Evolutionary conservation across 2,888 invertebrate genomes (phyloP), one percentile per base, ranked within the genome.

Genomic region (Mechanitis mazaeus): DNA sequence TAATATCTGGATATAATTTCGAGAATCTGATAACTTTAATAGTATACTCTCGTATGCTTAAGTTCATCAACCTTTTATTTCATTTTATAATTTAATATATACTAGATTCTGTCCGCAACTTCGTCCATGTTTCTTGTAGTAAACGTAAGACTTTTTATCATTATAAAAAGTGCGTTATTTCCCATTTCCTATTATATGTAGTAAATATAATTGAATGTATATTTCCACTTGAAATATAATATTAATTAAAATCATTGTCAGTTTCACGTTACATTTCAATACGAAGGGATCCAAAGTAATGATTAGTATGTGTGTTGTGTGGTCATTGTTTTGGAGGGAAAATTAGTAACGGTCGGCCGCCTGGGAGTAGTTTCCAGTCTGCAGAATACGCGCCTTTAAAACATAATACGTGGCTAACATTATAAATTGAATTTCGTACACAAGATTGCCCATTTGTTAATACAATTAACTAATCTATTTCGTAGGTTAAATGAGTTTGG

Each of bases 291-390:
- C 58, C 20, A 46, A 38, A 50, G 58, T 64, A 62, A 66, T 60
- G 60, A 64, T 64, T 66, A 66, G 59, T 64, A 64, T 64, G 57
- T 66, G 56, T 61, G 58, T 50, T 58, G 61, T 55, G 57, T 55
- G 66, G 62, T 64, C 64, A 66, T 64, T 64, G 64, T 66, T 66
- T 64, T 59, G 58, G 31, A 50, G 50, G 53, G 61, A 56, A 60
- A 64, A 66, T 66, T 64, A 66, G 58, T 72, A 69, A 66, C 73
- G 79, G 76, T 71, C 72, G 72, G 72, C 69, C 67, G 74, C 70
- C 57, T 64, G 60, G 68, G 71, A 74, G 76, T 73, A 72, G 72
- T 76, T 79, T 77, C 75, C 74, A 78, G 75, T 78, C 76, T 77
- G 56, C 58, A 67, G 63, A 65, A 65, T 63, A 60, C 57, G 54